Evolutionary conservation across 2,888 invertebrate genomes (phyloP), one percentile per base, ranked within the genome.

Genomic region (Xestobium rufovillosum): DNA sequence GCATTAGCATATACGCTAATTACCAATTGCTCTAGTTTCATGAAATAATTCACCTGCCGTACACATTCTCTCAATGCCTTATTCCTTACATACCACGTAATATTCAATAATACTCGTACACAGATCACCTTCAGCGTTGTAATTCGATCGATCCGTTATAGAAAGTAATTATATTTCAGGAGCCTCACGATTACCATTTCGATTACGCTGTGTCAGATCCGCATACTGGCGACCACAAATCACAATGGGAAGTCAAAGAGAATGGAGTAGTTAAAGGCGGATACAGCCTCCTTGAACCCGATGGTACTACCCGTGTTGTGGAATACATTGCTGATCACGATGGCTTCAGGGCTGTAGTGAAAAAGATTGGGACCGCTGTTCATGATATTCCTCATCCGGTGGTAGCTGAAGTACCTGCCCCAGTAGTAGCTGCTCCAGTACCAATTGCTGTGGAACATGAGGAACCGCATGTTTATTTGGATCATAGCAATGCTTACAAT

Each of bases 121-220:
- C n/a, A n/a, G n/a, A n/a, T n/a, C n/a, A n/a, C n/a, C n/a, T n/a
- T n/a, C n/a, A n/a, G n/a, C n/a, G n/a, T n/a, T n/a, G n/a, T n/a
- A n/a, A n/a, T n/a, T n/a, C n/a, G n/a, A n/a, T n/a, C n/a, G n/a
- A n/a, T n/a, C n/a, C n/a, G n/a, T n/a, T n/a, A n/a, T n/a, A n/a
- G n/a, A n/a, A n/a, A n/a, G n/a, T n/a, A n/a, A n/a, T n/a, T n/a
- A n/a, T n/a, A 33, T 40, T 42, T 23, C 31, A 61, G 60, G 47
- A 56, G 51, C 56, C 58, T 12, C 48, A 44, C 34, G 49, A 57
- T 29, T 62, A 63, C 39, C 52, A 56, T 14, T 62, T 56, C 39
- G 56, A 56, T 38, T 63, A 63, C 39, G 63, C 56, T 2, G 61
- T 63, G 8, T 58, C 60, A 1, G 60, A 62, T 39, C 59, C 60